These are phyloP conservation scores for Strix aluco DNA, from an alignment of 2,113 vertebrate genomes.

Conservation along the genomic window DNA sequence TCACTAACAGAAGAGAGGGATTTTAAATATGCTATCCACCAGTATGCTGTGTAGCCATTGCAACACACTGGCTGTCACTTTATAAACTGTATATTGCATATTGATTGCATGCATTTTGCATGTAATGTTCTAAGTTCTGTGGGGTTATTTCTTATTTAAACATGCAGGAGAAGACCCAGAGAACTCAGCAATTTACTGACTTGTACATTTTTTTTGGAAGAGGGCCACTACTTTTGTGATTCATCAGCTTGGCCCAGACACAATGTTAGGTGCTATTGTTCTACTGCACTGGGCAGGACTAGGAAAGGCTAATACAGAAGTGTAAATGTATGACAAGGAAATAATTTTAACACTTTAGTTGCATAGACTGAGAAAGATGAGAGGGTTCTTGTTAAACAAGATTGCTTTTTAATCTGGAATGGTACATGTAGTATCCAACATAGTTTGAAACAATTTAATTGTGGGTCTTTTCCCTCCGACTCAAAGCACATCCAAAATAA, in stretches of 20 bases:
- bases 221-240: background rate
- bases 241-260: background rate
- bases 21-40: accelerated
- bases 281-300: background rate
- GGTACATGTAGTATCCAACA: accelerated
- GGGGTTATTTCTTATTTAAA: background rate
- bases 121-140: background rate
- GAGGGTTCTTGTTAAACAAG: background rate
- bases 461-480: background rate
- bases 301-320: background rate
- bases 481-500: background rate
- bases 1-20: background rate
- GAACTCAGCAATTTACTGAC: background rate
- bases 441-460: background rate
- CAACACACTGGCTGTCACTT: background rate
- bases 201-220: background rate
- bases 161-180: background rate
- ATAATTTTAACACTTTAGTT: background rate
- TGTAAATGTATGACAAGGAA: background rate
- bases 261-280: background rate
- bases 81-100: background rate
- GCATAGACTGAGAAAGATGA: background rate
- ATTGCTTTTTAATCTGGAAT: background rate
- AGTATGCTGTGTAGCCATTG: background rate
- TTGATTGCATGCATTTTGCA: background rate